Percentiles rank a stretch among this genome's conserved stretches.
These are phyloP conservation scores for Monochamus saltuarius DNA, from an alignment of 1,140 invertebrate species.

Conservation along the genomic window DNA sequence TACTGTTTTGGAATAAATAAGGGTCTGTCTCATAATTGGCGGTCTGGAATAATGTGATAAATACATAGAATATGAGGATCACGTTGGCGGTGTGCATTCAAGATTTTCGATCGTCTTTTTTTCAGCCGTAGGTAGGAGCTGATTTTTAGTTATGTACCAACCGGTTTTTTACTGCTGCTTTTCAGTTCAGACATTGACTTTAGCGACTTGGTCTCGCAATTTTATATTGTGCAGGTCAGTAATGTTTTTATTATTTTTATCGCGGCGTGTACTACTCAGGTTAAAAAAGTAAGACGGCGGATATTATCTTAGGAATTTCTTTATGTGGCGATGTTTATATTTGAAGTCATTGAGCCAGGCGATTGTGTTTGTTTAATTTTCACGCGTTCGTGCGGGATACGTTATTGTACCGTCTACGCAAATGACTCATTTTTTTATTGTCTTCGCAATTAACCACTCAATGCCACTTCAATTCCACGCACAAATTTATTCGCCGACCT, in stretches of 20 bases:
- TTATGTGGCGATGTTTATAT: conserved; percentile 23
- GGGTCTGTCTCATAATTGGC: too few species aligned
- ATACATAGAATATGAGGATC: background rate
- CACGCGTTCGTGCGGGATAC: conserved; percentile 13
- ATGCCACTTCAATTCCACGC: too few species aligned
- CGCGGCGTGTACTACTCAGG: conserved; percentile 30
- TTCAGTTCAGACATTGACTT: conserved; percentile 38
- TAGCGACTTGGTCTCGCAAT: conserved; percentile 32
- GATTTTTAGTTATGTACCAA: conserved; percentile 33
- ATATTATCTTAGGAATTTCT: conserved; percentile 26
- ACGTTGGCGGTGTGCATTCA: conserved; percentile 25
- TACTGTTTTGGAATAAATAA: too few species aligned
- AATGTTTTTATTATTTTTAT: conserved; percentile 44
- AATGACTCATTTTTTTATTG: conserved; percentile 14
- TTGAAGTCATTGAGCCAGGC: conserved; percentile 16
- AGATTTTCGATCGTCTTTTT: conserved; percentile 33
- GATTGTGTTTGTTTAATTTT: conserved; percentile 20
- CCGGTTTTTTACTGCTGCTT: conserved; percentile 42
- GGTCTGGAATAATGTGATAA: too few species aligned
- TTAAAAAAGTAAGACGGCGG: conserved; percentile 31
- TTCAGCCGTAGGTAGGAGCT: conserved; percentile 33
- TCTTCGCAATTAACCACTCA: conserved; percentile 3
- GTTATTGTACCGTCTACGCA: conserved; percentile 7
- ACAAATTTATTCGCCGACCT: too few species aligned
- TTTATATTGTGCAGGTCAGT: conserved; percentile 42